These are phyloP conservation scores for Hemithea aestivaria DNA, from an alignment of 2,888 invertebrate genomes.

Conservation along the genomic window DNA sequence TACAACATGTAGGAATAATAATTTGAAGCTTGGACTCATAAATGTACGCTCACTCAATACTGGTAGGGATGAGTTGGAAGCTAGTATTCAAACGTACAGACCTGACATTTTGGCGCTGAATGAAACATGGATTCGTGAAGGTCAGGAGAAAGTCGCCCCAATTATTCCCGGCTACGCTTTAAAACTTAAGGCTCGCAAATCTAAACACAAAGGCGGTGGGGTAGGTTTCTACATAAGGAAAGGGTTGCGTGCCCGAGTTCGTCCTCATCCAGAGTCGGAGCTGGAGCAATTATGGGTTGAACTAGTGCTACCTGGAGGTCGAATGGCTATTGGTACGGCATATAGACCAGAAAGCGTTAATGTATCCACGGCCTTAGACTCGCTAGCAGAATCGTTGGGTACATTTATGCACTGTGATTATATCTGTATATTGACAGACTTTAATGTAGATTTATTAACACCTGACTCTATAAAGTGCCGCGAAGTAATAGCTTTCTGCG, in stretches of 20 bases:
- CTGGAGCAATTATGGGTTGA: constrained; percentile 29
- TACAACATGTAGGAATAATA: neutral
- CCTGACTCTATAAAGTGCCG: neutral
- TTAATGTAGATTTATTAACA: constrained; percentile 15
- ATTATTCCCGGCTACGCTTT: constrained; percentile 11
- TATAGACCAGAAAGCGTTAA: constrained; percentile 21
- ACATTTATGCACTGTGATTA: constrained; percentile 12
- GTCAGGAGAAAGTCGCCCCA: constrained; percentile 10
- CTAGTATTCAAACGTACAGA: constrained; percentile 8
- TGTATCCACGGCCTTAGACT: constrained; percentile 14
- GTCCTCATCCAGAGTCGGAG: constrained; percentile 12
- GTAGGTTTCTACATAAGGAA: constrained; percentile 10
- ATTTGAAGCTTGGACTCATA: neutral
- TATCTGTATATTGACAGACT: constrained; percentile 13
- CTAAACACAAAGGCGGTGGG: constrained; percentile 1
- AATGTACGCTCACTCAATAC: neutral
- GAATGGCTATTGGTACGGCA: constrained; percentile 23
- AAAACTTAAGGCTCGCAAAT: neutral
- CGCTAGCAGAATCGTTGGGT: constrained; percentile 19
- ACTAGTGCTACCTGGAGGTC: constrained; percentile 15
- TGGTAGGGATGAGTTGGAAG: constrained; percentile 14
- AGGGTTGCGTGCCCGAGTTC: constrained; percentile 10
- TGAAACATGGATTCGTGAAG: constrained; percentile 18
- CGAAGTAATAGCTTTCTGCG: neutral
- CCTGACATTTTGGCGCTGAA: constrained; percentile 23